phyloP scores from a whole-genome alignment of 2,888 invertebrate genomes.

The Yponomeuta sedellus region DNA sequence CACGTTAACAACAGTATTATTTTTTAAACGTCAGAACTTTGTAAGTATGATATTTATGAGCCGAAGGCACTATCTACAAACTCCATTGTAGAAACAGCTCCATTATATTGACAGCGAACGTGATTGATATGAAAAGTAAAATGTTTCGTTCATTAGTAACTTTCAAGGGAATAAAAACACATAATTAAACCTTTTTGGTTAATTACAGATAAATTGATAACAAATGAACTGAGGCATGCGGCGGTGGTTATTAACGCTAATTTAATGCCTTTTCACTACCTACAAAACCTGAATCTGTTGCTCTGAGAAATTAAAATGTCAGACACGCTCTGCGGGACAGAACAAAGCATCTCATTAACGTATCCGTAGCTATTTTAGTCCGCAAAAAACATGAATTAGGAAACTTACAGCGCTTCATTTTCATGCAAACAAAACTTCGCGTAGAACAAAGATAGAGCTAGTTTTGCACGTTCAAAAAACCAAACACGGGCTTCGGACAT shows the following conservation, averaged over 20 bases:
- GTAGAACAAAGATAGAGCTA: conserved; percentile 65
- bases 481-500: conserved; percentile 59
- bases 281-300: background rate
- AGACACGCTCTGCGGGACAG: background rate
- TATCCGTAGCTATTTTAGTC: background rate
- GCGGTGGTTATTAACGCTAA: background rate
- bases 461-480: conserved; percentile 57
- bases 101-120: background rate
- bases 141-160: conserved; percentile 1
- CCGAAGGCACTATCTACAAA: too few relatives aligned
- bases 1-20: too few relatives aligned
- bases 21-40: too few relatives aligned
- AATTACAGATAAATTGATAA: background rate
- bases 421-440: conserved; percentile 35
- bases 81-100: background rate
- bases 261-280: background rate
- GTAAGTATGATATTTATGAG: too few relatives aligned
- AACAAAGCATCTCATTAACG: background rate
- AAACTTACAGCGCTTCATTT: background rate
- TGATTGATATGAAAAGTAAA: conserved; percentile 2
- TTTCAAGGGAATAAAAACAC: background rate
- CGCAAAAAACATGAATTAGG: background rate
- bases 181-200: background rate
- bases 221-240: background rate
- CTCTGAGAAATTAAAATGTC: background rate